Evolutionary conservation across 2,888 invertebrate genomes (phyloP).

Genomic region (Halictus ligatus): DNA sequence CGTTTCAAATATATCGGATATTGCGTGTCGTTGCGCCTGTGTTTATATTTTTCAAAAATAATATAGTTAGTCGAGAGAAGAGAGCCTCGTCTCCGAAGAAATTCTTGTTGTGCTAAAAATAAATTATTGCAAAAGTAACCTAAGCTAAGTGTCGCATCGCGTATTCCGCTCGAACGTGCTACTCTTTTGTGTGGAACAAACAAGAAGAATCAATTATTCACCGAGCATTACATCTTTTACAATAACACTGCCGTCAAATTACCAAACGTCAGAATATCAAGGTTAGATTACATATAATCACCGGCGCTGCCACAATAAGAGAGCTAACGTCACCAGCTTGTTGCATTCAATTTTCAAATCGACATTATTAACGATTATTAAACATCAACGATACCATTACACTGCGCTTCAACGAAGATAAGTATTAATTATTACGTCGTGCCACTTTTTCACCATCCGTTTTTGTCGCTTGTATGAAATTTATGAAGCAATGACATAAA

Average conservation of each 20-base stretch:
- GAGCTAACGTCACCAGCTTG: constrained; percentile 24
- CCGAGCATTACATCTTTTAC: constrained; percentile 54
- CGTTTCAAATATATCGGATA: constrained; percentile 34
- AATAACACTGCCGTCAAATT: constrained; percentile 56
- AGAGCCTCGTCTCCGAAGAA: constrained; percentile 31
- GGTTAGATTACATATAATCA: constrained; percentile 57
- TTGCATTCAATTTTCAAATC: background rate
- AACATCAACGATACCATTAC: background rate
- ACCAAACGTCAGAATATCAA: constrained; percentile 65
- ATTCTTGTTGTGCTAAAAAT: constrained; percentile 56
- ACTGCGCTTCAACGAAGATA: background rate
- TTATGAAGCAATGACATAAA: background rate
- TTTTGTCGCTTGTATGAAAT: background rate
- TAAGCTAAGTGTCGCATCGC: constrained; percentile 37
- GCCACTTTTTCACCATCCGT: background rate
- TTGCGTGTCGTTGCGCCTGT: constrained; percentile 33
- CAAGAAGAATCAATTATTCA: constrained; percentile 42
- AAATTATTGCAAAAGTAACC: constrained; percentile 50
- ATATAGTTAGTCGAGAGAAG: constrained; percentile 25
- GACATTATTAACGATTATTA: background rate
- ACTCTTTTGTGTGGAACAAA: constrained; percentile 24
- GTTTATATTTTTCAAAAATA: constrained; percentile 52
- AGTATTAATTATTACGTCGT: background rate
- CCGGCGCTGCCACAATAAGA: constrained; percentile 15
- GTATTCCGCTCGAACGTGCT: constrained; percentile 46